Evolutionary conservation across 2,888 invertebrate species (phyloP).

Genomic region (Diarsia mendica): DNA sequence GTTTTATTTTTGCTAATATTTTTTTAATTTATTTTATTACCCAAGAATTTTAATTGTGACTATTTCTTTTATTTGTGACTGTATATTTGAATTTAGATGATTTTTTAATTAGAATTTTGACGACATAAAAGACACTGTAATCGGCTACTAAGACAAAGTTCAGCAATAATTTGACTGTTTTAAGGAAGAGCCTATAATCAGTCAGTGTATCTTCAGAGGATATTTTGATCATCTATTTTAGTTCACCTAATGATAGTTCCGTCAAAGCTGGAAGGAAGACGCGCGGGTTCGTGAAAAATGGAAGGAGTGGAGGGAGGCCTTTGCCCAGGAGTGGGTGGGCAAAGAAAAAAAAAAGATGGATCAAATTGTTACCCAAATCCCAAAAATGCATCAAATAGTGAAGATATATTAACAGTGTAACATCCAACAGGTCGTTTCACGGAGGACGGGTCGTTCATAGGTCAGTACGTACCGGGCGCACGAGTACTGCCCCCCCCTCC

Average conservation of each 20-base stretch:
- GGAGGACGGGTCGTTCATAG: conserved; percentile 99
- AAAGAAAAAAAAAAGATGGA: no score
- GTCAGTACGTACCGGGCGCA: conserved; percentile 97
- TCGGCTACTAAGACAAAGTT: neutral
- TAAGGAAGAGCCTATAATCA: neutral
- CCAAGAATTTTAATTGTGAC: no score
- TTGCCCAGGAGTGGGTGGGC: no score
- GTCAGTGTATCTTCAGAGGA: neutral
- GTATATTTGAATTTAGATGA: no score
- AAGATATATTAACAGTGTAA: neutral
- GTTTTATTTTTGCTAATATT: conserved; percentile 45
- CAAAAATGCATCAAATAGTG: neutral
- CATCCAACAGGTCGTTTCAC: conserved; percentile 94
- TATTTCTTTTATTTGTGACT: neutral
- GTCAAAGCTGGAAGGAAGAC: no score
- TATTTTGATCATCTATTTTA: neutral
- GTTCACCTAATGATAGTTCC: no score
- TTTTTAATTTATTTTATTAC: conserved; percentile 10
- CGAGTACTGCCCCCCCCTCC: conserved; percentile 90
- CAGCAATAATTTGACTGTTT: neutral
- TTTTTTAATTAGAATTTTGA: no score
- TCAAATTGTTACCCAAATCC: neutral
- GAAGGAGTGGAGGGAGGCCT: no score
- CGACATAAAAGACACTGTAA: neutral
- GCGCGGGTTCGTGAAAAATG: no score